Base-by-base conservation (phyloP, 1,140 invertebrate genomes). In the Daktulosphaira vitifoliae region DNA sequence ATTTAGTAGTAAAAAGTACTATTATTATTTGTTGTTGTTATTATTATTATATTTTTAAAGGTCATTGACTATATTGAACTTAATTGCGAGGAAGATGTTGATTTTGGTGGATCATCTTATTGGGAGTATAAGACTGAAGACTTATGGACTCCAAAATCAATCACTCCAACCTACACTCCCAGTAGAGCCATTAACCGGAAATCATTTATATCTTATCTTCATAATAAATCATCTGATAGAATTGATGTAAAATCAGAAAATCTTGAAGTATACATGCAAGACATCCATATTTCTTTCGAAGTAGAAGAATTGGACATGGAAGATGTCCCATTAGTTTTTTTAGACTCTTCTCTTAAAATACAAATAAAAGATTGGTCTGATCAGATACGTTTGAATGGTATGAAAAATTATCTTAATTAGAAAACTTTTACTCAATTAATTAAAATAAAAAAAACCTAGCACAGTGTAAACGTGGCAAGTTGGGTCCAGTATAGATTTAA, bases 131-230 rank as follows among this genome's bases (percentile, higher is more conserved):
- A 62, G 38, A 70, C 75, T 39, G 81, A 81, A 68, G 84, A 89
- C 74, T 74, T 91, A 2, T 91, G 88, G 88, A 81, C 81, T 37
- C 83, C 87, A 0, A 86, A 84, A 72, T 82, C 84, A 71, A 76
- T 84, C 48, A 73, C 71, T 18, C 72, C 76, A 2, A 62, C 5
- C 39, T n/a, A 33, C 29, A 2, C 23, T 20, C 56, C 42, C 18
- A 62, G 44, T 18, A 46, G 29, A 3, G 0, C n/a, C 25, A 8
- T 33, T 11, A 3, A 22, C 1, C 44, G 46, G 44, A 8, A 25
- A 29, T 20, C 39, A 46, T 26, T 62, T 15, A 46, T 62, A 15
- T 48, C 39, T 22, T 62, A 18, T 62, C 26, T 62, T 0, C 26
- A 33, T 20, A 46, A 38, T 20, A 48, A 18, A 20, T 48, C 44